Percentiles rank a stretch among this genome's conserved stretches.
Conservation (phyloP, 2,113 vertebrate species). For the Silurus glanis region DNA sequence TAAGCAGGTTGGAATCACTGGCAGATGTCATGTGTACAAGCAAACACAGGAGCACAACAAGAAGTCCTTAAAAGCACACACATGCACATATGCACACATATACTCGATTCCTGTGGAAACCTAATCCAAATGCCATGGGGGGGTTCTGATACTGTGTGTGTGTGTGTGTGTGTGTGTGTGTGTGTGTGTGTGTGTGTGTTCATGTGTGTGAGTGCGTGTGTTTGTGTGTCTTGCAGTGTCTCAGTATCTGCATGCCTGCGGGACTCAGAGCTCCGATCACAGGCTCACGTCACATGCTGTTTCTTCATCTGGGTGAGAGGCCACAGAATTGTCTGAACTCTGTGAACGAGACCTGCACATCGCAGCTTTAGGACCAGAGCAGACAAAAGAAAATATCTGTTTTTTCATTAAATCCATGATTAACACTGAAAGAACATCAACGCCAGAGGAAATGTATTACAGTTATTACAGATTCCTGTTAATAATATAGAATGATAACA, state of each 20-base stretch:
- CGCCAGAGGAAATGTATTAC: neutral
- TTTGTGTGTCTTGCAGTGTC: slow-evolving; percentile 33
- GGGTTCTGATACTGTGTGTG: slow-evolving; percentile 27
- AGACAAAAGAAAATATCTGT: neutral
- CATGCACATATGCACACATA: neutral
- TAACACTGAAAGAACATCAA: neutral
- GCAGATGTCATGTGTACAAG: neutral
- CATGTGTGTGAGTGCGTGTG: slow-evolving; percentile 21
- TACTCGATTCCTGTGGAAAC: neutral
- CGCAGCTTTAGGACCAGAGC: slow-evolving; percentile 8
- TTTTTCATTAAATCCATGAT: neutral
- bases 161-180: slow-evolving; percentile 1
- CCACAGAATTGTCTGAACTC: slow-evolving; percentile 52
- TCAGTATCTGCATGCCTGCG: slow-evolving; percentile 53
- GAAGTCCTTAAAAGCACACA: neutral
- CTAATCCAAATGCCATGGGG: slow-evolving; percentile 30
- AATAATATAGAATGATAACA: neutral
- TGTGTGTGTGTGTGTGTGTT: slow-evolving; percentile 26
- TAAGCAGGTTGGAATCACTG: neutral
- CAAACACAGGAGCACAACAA: neutral
- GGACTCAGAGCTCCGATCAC: slow-evolving; percentile 57
- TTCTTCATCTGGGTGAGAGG: slow-evolving; percentile 65
- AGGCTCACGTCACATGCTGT: slow-evolving; percentile 70
- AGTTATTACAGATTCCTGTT: neutral
- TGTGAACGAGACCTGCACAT: neutral